Conservation (phyloP, 2,888 invertebrate genomes). For the Pycnomerus fuliginosus region DNA sequence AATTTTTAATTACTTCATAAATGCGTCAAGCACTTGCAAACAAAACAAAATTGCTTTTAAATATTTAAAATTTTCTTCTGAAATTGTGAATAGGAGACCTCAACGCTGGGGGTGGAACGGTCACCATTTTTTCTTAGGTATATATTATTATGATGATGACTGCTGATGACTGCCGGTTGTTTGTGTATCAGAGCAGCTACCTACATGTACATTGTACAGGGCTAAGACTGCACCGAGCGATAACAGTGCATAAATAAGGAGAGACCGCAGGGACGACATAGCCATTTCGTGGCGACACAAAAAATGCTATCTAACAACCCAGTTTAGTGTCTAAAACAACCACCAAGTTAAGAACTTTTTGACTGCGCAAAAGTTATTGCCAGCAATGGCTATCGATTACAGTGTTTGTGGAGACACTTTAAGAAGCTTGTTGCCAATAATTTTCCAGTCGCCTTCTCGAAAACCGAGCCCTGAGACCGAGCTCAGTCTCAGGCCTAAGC, state of each 20-base stretch:
- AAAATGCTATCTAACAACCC: neutral
- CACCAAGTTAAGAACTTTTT: no score
- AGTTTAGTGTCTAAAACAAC: no score
- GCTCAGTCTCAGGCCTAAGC: no score
- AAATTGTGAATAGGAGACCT: slow-evolving; percentile 9
- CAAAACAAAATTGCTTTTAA: slow-evolving; percentile 12
- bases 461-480: no score
- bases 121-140: slow-evolving; percentile 18
- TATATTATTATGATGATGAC: slow-evolving; percentile 25
- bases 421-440: no score
- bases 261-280: slow-evolving; percentile 4
- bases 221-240: slow-evolving; percentile 10
- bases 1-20: slow-evolving; percentile 19
- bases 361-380: no score
- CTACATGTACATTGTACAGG: slow-evolving; percentile 21
- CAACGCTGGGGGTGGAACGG: slow-evolving; percentile 9
- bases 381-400: no score
- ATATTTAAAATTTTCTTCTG: slow-evolving; percentile 16
- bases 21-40: slow-evolving; percentile 8
- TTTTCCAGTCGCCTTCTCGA: no score
- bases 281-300: no score
- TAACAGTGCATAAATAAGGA: slow-evolving; percentile 19
- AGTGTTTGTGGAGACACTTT: no score
- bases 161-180: slow-evolving; percentile 16
- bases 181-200: slow-evolving; percentile 26